phyloP scores from a whole-genome alignment of 2,888 invertebrate genomes.

The Drosophila eohydei region DNA sequence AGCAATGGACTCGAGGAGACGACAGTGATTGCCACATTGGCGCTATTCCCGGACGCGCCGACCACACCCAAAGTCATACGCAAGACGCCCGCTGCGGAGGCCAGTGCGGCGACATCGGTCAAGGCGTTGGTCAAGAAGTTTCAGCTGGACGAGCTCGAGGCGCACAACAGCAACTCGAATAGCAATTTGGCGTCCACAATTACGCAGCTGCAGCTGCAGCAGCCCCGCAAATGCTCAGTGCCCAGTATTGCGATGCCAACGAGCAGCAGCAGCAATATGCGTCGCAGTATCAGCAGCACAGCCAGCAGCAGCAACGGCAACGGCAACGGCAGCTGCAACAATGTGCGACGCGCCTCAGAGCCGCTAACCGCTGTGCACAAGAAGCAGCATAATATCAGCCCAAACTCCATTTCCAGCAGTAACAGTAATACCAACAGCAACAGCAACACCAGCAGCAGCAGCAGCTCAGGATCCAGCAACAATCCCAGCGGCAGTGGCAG shows the following conservation, averaged over 20 bases:
- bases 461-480: constrained; percentile 31
- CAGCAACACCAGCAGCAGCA: constrained; percentile 26
- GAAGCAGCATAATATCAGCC: constrained; percentile 51
- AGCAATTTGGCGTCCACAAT: constrained; percentile 4
- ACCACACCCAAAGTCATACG: constrained; percentile 89
- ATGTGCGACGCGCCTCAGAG: constrained; percentile 72
- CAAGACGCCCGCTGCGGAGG: constrained; percentile 87
- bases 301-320: constrained; percentile 33
- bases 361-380: constrained; percentile 70
- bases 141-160: constrained; percentile 79
- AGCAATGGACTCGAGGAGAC: constrained; percentile 67
- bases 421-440: constrained; percentile 30
- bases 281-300: constrained; percentile 34
- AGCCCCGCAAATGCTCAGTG: constrained; percentile 45
- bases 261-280: constrained; percentile 35
- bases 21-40: constrained; percentile 69
- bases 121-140: constrained; percentile 85
- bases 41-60: constrained; percentile 88
- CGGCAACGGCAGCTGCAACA: constrained; percentile 40
- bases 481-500: constrained; percentile 65
- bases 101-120: constrained; percentile 85
- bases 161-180: constrained; percentile 29
- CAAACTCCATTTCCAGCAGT: constrained; percentile 37
- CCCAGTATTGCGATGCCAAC: constrained; percentile 40
- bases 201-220: constrained; percentile 32